Conservation (phyloP, 2,113 vertebrate genomes). For the Sphaerodactylus townsendi region DNA sequence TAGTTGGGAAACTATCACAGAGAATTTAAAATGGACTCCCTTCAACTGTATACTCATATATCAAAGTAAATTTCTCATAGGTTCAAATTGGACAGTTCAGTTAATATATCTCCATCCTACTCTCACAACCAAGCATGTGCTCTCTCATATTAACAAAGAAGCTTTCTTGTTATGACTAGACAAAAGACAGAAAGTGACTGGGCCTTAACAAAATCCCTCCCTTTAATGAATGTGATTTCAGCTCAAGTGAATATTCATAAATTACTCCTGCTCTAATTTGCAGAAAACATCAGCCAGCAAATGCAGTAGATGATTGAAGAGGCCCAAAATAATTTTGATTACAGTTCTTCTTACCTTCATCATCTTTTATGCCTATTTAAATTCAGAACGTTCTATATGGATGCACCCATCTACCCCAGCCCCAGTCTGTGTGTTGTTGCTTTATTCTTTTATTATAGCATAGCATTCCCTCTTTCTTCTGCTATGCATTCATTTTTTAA, state of each 20-base stretch:
- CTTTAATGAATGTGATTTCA: conserved; percentile 75
- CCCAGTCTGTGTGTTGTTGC: conserved; percentile 65
- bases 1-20: background rate
- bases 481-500: conserved; percentile 72
- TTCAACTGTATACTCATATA: no score
- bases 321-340: conserved; percentile 78
- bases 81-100: no score
- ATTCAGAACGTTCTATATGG: conserved; percentile 69
- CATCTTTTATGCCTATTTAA: conserved; percentile 80
- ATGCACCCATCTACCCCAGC: conserved; percentile 71
- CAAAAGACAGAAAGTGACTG: conserved; percentile 64
- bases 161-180: conserved; percentile 60
- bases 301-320: conserved; percentile 72
- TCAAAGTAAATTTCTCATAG: no score
- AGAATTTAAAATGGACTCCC: no score
- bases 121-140: no score
- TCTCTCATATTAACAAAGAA: conserved; percentile 25
- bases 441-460: conserved; percentile 72
- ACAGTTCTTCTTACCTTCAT: conserved; percentile 74
- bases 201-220: conserved; percentile 66
- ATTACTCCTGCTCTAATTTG: conserved; percentile 78
- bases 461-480: conserved; percentile 76
- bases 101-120: no score
- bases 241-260: conserved; percentile 84
- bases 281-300: conserved; percentile 79